Percentiles rank a stretch among this genome's conserved stretches.
These are phyloP conservation scores for Chauna torquata DNA, from an alignment of 2,113 vertebrate species.

Conservation along the genomic window DNA sequence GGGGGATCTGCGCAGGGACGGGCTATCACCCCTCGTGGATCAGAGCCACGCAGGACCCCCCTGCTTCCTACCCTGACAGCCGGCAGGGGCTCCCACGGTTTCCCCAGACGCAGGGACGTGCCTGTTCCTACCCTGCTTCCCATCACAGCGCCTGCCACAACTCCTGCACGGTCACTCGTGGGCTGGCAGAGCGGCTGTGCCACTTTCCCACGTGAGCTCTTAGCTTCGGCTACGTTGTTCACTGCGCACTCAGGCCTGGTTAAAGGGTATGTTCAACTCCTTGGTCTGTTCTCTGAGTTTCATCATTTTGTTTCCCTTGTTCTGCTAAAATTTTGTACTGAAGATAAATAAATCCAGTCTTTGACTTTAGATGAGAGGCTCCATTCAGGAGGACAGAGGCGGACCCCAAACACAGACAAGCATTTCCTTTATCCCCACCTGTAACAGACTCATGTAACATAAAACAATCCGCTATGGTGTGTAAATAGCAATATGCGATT, in stretches of 20 bases:
- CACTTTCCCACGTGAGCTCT: not conserved
- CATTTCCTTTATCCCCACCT: not conserved
- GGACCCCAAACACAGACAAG: not conserved
- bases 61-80: not conserved
- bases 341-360: not conserved
- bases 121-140: rapidly evolving
- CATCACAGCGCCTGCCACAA: not conserved
- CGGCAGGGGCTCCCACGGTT: rapidly evolving
- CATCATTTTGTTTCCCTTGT: rapidly evolving
- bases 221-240: not conserved
- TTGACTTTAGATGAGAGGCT: not conserved
- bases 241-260: not conserved
- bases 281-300: not conserved
- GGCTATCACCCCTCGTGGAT: no score
- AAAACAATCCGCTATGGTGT: not conserved
- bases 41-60: not conserved
- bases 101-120: rapidly evolving
- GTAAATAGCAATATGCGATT: not conserved
- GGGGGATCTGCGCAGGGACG: not conserved
- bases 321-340: not conserved
- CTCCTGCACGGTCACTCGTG: not conserved
- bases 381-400: not conserved
- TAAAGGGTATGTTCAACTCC: not conserved
- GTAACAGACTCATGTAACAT: not conserved
- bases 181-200: not conserved